Evolutionary conservation across 2,113 vertebrate species (phyloP).

Genomic region (Bolborhynchus lineola): DNA sequence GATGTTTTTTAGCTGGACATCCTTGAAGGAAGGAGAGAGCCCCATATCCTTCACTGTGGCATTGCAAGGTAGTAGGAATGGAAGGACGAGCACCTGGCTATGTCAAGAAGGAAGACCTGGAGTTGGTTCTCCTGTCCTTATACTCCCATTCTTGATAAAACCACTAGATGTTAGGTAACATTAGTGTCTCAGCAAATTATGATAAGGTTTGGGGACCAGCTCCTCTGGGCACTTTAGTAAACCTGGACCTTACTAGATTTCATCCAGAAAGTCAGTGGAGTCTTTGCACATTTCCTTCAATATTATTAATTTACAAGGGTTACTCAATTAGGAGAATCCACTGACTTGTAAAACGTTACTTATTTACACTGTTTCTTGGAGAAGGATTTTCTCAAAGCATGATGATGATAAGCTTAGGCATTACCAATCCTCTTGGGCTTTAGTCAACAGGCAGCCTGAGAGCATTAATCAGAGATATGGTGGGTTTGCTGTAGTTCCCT

Average conservation of each 20-base stretch:
- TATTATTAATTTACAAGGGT: slow-evolving; percentile 62
- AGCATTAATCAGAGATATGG: background rate
- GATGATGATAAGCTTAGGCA: slow-evolving; percentile 61
- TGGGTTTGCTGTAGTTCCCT: background rate
- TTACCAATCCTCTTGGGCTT: slow-evolving; percentile 59
- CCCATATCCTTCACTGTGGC: background rate
- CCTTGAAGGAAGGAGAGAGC: background rate
- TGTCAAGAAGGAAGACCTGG: background rate
- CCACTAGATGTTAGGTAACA: background rate
- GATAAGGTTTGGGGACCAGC: background rate
- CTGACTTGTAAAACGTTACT: slow-evolving; percentile 58
- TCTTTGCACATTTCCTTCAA: slow-evolving; percentile 44
- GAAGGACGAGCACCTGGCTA: background rate
- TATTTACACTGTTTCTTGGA: slow-evolving; percentile 60
- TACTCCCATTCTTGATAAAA: background rate
- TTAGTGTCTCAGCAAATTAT: slow-evolving; percentile 47
- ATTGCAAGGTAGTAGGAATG: background rate
- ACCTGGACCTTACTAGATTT: background rate
- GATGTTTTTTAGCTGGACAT: background rate
- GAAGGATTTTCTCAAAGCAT: background rate
- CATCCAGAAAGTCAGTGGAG: slow-evolving; percentile 22
- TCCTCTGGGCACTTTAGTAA: background rate
- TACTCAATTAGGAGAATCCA: slow-evolving; percentile 21
- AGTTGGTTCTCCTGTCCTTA: background rate
- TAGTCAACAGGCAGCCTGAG: slow-evolving; percentile 30